A percentile compares a stretch with the other conserved stretches of the same genome.
These are phyloP conservation scores for Mionectes olivaceus DNA, from an alignment of 2,797 vertebrate genomes.

Conservation along the genomic window DNA sequence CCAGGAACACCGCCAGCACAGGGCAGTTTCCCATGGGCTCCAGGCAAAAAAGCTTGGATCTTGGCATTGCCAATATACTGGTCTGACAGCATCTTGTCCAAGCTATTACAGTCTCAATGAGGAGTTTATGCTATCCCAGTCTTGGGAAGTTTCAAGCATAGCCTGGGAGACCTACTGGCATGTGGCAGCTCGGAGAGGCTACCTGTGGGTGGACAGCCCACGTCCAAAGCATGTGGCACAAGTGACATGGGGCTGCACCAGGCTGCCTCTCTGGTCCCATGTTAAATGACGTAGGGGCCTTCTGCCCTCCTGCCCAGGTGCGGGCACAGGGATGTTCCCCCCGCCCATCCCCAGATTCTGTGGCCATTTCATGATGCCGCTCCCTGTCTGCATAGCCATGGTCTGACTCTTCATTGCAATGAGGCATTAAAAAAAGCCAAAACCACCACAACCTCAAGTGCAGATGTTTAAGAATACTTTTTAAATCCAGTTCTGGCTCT, in stretches of 20 bases:
- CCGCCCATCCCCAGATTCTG: background rate
- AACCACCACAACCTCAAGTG: background rate
- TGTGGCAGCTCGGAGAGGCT: background rate
- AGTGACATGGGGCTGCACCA: background rate
- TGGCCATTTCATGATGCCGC: background rate
- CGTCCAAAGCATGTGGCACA: fast-evolving
- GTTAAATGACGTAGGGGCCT: fast-evolving
- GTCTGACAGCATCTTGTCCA: background rate
- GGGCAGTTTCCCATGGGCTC: background rate
- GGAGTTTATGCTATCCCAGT: background rate
- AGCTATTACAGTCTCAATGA: fast-evolving
- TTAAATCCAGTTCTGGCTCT: background rate
- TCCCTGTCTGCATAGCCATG: background rate
- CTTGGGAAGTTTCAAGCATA: background rate
- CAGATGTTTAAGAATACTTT: background rate
- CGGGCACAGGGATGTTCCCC: background rate
- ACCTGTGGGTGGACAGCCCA: fast-evolving
- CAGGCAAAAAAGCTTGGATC: background rate
- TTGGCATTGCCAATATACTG: background rate
- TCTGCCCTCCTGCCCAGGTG: background rate
- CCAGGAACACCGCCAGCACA: background rate
- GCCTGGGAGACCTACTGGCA: background rate
- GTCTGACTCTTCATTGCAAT: background rate
- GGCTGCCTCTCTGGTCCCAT: background rate
- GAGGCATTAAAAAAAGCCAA: background rate